Percentiles rank a stretch among this genome's conserved stretches.
Evolutionary conservation across 2,888 invertebrate genomes (phyloP).

Genomic region (Cenopis cana): DNA sequence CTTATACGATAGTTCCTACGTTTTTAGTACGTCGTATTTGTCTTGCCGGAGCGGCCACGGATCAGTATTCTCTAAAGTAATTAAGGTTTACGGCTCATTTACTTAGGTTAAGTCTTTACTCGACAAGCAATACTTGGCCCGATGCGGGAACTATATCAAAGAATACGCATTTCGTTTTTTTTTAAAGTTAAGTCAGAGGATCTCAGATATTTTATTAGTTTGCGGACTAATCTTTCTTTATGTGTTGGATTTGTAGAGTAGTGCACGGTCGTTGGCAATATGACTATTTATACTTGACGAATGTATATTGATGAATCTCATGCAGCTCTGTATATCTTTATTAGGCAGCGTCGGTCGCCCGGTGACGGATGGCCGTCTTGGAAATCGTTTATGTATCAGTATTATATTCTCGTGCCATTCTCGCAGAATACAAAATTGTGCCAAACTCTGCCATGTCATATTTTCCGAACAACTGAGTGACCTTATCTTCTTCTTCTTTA

Average conservation of each 20-base stretch:
- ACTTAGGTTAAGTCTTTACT: conserved; percentile 63
- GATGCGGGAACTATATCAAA: conserved; percentile 66
- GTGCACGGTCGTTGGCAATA: conserved; percentile 80
- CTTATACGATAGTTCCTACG: conserved; percentile 66
- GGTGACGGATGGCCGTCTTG: conserved; percentile 48
- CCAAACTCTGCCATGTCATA: conserved; percentile 52
- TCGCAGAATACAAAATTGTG: conserved; percentile 54
- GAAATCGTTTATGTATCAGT: conserved; percentile 50
- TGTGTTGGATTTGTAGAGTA: conserved; percentile 70
- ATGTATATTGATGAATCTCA: conserved; percentile 64
- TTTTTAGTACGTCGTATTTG: conserved; percentile 35
- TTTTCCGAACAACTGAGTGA: conserved; percentile 37
- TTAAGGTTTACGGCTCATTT: conserved; percentile 62
- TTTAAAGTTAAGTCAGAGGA: conserved; percentile 65
- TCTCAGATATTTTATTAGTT: conserved; percentile 83
- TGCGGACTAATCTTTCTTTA: conserved; percentile 54
- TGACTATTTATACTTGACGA: conserved; percentile 51
- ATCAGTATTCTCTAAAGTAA: conserved; percentile 62
- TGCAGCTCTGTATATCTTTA: conserved; percentile 65
- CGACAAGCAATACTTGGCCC: conserved; percentile 66
- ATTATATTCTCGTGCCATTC: conserved; percentile 62
- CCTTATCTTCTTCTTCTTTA: too few species aligned
- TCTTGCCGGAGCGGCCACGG: conserved; percentile 58
- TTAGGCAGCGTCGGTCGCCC: conserved; percentile 49
- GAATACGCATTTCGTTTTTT: conserved; percentile 77